Percentiles rank a stretch among this genome's conserved stretches.
Evolutionary conservation across 2,888 invertebrate species (phyloP).

Genomic region (Cosmorhoe ocellata): DNA sequence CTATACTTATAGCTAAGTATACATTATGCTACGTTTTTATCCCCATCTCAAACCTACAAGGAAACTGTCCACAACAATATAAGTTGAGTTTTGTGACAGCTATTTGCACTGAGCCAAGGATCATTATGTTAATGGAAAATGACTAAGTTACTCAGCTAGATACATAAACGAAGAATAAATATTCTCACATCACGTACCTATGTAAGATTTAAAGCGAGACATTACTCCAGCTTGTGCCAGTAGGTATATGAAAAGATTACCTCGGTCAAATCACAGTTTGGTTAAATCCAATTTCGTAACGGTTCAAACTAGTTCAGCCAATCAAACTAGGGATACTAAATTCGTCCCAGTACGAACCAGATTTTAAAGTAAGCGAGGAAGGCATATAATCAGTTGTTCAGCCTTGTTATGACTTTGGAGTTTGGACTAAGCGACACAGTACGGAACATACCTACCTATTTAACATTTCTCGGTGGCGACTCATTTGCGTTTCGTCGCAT

Average conservation of each 20-base stretch:
- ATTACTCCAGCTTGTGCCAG: too few species aligned
- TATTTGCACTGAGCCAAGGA: too few species aligned
- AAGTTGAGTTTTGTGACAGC: too few species aligned
- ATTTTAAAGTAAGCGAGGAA: conserved; percentile 3
- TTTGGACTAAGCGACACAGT: background rate
- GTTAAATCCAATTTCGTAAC: conserved; percentile 3
- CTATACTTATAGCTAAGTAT: background rate
- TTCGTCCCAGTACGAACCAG: conserved; percentile 10
- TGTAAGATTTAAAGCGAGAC: too few species aligned
- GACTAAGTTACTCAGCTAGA: too few species aligned
- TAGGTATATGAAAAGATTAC: too few species aligned
- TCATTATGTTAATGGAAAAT: too few species aligned
- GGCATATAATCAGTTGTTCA: too few species aligned
- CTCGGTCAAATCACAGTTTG: background rate
- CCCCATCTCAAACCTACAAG: background rate
- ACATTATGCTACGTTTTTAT: background rate
- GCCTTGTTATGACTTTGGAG: conserved; percentile 8
- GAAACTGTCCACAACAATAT: background rate
- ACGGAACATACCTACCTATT: background rate
- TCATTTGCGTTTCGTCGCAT: too few species aligned
- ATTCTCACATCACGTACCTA: too few species aligned
- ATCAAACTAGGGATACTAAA: conserved; percentile 1
- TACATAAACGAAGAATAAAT: too few species aligned
- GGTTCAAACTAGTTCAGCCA: conserved; percentile 12
- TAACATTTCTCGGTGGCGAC: too few species aligned